Evolutionary conservation across 2,797 vertebrate species (phyloP).

Genomic region (Hephaestus fuliginosus): DNA sequence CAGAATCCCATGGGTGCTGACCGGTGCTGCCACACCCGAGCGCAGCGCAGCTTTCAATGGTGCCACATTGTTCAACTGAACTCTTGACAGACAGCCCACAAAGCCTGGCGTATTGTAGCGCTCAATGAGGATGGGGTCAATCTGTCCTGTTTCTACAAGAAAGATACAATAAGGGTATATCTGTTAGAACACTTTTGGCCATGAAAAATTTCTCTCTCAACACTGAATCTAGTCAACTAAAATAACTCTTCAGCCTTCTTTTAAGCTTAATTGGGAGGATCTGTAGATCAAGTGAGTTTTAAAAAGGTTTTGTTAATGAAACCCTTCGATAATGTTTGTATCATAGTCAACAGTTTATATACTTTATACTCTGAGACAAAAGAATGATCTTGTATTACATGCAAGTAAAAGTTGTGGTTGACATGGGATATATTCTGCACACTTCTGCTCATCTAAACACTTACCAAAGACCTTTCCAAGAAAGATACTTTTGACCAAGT

Average conservation of each 20-base stretch:
- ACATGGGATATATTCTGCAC: background rate
- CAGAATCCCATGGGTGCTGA: conserved; percentile 92
- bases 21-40: conserved; percentile 85
- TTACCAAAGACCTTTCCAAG: conserved; percentile 97
- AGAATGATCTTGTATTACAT: background rate
- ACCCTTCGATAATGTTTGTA: background rate
- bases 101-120: conserved; percentile 97
- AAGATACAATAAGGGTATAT: background rate
- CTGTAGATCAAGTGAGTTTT: background rate
- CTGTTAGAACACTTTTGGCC: background rate
- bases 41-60: conserved; percentile 94
- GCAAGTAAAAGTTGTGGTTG: background rate
- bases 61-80: conserved; percentile 93
- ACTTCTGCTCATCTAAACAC: conserved; percentile 31
- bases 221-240: background rate
- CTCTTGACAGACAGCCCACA: conserved; percentile 94
- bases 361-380: background rate
- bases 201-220: background rate
- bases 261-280: background rate
- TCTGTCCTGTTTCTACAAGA: conserved; percentile 92
- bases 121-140: conserved; percentile 93
- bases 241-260: background rate
- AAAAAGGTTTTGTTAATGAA: too few relatives aligned
- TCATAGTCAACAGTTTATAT: background rate
- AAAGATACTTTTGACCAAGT: conserved; percentile 94